Evolutionary conservation across 1,140 invertebrate genomes (phyloP).

Genomic region (Aporrectodea caliginosa): DNA sequence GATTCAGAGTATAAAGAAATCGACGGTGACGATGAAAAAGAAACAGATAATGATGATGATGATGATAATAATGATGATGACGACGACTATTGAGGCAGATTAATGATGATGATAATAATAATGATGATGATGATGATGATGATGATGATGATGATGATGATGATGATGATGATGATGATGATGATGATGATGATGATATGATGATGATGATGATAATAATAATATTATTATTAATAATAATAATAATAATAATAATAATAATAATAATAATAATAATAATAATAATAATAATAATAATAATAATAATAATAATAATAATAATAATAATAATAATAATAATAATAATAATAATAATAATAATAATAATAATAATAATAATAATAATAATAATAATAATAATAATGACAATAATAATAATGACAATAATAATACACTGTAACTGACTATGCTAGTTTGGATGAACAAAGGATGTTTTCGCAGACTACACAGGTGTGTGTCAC

Average conservation of each 20-base stretch:
- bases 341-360: no score
- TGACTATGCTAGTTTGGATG: no score
- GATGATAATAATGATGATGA: not conserved
- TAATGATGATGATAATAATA: not conserved
- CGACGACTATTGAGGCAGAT: not conserved
- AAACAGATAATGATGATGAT: not conserved
- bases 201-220: not conserved
- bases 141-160: constrained; percentile 2
- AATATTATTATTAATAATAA: not conserved
- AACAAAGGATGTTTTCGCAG: no score
- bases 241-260: not conserved
- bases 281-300: no score
- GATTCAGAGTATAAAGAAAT: not conserved
- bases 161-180: constrained; percentile 2
- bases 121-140: constrained; percentile 3
- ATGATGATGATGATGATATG: constrained; percentile 3
- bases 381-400: no score
- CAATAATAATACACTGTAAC: no score
- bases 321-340: no score
- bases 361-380: no score
- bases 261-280: not conserved
- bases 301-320: no score
- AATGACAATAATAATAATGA: no score
- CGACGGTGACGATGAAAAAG: not conserved
- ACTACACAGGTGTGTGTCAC: no score